phyloP scores from a whole-genome alignment of 2,888 invertebrate species.

The Marasmarcha lunaedactyla region DNA sequence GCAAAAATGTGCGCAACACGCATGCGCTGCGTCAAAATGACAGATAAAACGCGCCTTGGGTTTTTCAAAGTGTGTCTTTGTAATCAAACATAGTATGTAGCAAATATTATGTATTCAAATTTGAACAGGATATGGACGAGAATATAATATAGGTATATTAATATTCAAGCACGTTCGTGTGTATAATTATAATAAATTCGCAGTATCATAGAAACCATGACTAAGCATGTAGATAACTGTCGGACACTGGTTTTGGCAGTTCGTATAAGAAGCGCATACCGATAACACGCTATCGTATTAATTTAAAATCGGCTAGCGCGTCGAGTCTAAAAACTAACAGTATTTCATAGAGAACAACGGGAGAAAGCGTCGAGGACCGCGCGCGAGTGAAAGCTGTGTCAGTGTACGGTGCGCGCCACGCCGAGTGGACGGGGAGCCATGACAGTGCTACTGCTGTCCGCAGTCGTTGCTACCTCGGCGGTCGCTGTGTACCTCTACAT shows the following conservation, averaged over 20 bases:
- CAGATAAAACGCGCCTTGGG: too few species aligned
- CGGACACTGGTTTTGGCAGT: not conserved
- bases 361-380: constrained; percentile 62
- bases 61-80: too few species aligned
- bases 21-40: too few species aligned
- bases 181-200: too few species aligned
- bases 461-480: constrained; percentile 31
- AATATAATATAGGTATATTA: too few species aligned
- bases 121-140: too few species aligned
- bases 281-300: not conserved
- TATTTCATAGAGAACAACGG: constrained; percentile 37
- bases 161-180: too few species aligned
- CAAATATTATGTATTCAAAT: too few species aligned
- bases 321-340: constrained; percentile 42
- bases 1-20: too few species aligned
- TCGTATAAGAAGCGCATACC: not conserved
- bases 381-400: constrained; percentile 55
- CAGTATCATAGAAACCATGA: too few species aligned
- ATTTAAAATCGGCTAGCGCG: constrained; percentile 3
- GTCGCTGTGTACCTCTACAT: constrained; percentile 52
- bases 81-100: too few species aligned
- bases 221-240: too few species aligned
- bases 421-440: constrained; percentile 17
- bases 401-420: constrained; percentile 22
- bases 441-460: constrained; percentile 36